Evolutionary conservation across 2,113 vertebrate species (phyloP), one percentile per base, ranked within the genome.

Genomic region (Anseranas semipalmata): DNA sequence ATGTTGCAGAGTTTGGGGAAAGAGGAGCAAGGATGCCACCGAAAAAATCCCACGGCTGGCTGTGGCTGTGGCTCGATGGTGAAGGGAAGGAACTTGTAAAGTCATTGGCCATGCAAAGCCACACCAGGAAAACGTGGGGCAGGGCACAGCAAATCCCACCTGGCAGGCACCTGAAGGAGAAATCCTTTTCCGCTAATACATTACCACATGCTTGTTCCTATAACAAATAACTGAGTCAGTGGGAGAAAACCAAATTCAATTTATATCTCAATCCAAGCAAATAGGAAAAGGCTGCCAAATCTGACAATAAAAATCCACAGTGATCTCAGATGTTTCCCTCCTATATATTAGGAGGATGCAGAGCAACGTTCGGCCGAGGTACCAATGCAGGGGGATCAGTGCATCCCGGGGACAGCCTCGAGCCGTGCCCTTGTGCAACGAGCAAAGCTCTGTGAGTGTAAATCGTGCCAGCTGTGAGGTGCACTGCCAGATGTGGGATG

Each of bases 211-310:
- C 91, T 94, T 94, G 85, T 95, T 95, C 93, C 67, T 95, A 74
- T 91, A 95, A 95, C 91, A 96, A 96, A 96, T 96, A 96, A 94
- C 96, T 92, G 93, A 96, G 93, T 93, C 94, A 96, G 95, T n/a
- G 16, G 93, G 96, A 96, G 89, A 94, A 95, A 95, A 93, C 89
- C 78, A 89, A 95, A 96, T 95, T 96, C 91, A 94, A 89, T 96
- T 96, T 96, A 73, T 96, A 73, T 91, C 94, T 95, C 96, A 95
- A 96, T 96, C 94, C 94, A 87, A 96, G 96, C 94, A 96, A 96
- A 95, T 95, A 96, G 21, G 74, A 95, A 77, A 91, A 94, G 91
- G 74, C 87, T 97, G 96, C 96, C 95, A 96, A 89, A 96, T 89
- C 91, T 87, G 91, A 85, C 96, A 94, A 85, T 91, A 93, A 91